Conservation (phyloP, 2,888 invertebrate genomes). For the Ophion ellenae region DNA sequence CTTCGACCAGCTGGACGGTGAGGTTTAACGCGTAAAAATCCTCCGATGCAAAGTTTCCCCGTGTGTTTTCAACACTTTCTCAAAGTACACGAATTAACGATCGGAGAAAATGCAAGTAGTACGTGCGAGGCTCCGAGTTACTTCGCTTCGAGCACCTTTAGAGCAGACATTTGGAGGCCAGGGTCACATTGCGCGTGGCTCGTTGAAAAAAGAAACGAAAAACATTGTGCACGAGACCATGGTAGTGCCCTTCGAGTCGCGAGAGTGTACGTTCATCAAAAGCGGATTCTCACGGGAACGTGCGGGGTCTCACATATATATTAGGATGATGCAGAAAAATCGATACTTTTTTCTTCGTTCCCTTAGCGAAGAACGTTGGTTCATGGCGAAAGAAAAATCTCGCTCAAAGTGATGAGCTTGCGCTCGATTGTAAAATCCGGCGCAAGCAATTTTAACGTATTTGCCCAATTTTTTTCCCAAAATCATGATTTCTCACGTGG, state of each 20-base stretch:
- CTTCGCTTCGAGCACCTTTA: constrained; percentile 12
- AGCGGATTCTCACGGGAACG: not conserved
- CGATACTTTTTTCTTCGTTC: not conserved
- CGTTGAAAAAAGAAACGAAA: not conserved
- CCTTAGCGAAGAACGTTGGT: no score
- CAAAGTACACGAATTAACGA: not conserved
- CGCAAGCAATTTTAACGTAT: no score
- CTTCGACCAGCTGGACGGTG: not conserved
- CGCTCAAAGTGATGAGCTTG: no score
- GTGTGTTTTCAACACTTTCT: constrained; percentile 25
- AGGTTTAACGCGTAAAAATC: not conserved
- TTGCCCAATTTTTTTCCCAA: no score
- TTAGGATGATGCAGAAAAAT: not conserved
- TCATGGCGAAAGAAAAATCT: no score
- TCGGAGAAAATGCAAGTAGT: constrained; percentile 13
- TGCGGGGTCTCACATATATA: not conserved
- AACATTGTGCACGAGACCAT: not conserved
- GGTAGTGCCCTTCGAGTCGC: not conserved
- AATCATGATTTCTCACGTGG: no score
- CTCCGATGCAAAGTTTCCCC: constrained; percentile 12
- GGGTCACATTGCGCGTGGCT: not conserved
- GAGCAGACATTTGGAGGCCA: not conserved
- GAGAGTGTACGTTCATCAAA: not conserved
- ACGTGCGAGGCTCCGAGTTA: not conserved
- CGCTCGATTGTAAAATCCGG: no score